A percentile compares a stretch with the other conserved stretches of the same genome.
phyloP scores from a whole-genome alignment of 2,888 invertebrate genomes.

The Pandemis corylana region DNA sequence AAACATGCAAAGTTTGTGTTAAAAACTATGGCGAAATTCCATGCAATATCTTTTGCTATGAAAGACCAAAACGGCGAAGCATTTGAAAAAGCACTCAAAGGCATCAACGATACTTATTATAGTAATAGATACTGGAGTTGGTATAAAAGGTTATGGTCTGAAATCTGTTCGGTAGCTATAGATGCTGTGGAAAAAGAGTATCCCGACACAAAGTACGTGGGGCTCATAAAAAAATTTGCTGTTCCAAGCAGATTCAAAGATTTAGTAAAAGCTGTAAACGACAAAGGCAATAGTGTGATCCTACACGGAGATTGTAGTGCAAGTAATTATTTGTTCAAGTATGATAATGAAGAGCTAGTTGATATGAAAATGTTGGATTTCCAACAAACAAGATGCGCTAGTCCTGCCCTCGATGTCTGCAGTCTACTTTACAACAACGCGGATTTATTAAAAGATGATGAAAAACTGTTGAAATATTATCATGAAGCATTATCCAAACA shows the following conservation, averaged over 20 bases:
- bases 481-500: slow-evolving; percentile 72
- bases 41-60: slow-evolving; percentile 75
- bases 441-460: slow-evolving; percentile 74
- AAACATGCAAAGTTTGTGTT: slow-evolving; percentile 66
- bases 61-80: slow-evolving; percentile 64
- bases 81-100: slow-evolving; percentile 58
- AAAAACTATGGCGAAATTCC: slow-evolving; percentile 72
- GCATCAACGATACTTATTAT: slow-evolving; percentile 79
- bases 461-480: slow-evolving; percentile 79
- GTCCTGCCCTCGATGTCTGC: slow-evolving; percentile 83
- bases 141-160: slow-evolving; percentile 83
- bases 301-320: slow-evolving; percentile 91
- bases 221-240: slow-evolving; percentile 82
- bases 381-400: slow-evolving; percentile 86
- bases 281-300: slow-evolving; percentile 81
- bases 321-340: slow-evolving; percentile 88
- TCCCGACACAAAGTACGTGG: slow-evolving; percentile 84
- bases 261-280: slow-evolving; percentile 71
- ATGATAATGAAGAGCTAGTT: slow-evolving; percentile 56
- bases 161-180: slow-evolving; percentile 80
- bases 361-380: slow-evolving; percentile 88
- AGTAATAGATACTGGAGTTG: slow-evolving; percentile 68
- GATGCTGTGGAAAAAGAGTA: slow-evolving; percentile 88
- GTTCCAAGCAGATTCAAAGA: slow-evolving; percentile 81
- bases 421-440: slow-evolving; percentile 80